These are phyloP conservation scores for Pseudochirops corinnae DNA, from an alignment of 2,797 vertebrate species.

Conservation along the genomic window DNA sequence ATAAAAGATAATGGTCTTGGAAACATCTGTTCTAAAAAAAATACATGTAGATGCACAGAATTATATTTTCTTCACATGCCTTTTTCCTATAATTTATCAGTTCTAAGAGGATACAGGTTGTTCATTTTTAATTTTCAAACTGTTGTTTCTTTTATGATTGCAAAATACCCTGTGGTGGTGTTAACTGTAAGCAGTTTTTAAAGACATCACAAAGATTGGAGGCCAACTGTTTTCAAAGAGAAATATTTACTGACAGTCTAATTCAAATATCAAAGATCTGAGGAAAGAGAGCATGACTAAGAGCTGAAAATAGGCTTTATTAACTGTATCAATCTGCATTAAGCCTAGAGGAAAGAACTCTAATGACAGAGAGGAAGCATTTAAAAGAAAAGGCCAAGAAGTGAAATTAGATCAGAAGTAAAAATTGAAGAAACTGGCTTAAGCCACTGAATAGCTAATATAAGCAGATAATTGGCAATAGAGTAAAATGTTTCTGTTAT, in stretches of 20 bases:
- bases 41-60: not conserved
- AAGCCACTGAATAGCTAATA: slow-evolving; percentile 49
- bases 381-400: slow-evolving; percentile 64
- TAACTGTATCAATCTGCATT: slow-evolving; percentile 47
- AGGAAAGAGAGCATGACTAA: slow-evolving; percentile 44
- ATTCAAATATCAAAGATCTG: slow-evolving; percentile 56
- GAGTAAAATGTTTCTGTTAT: slow-evolving; percentile 4
- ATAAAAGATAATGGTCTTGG: slow-evolving; percentile 3
- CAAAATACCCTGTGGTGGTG: slow-evolving; percentile 68
- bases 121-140: slow-evolving; percentile 72
- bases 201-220: slow-evolving; percentile 64
- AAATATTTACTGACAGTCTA: slow-evolving; percentile 61
- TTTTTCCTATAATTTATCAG: slow-evolving; percentile 10
- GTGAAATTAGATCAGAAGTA: slow-evolving; percentile 38
- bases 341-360: slow-evolving; percentile 29
- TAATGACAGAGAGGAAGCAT: slow-evolving; percentile 49
- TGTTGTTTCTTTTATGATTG: slow-evolving; percentile 69
- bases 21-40: slow-evolving; percentile 13
- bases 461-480: slow-evolving; percentile 21
- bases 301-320: slow-evolving; percentile 58
- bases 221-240: slow-evolving; percentile 73
- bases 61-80: not conserved
- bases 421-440: slow-evolving; percentile 51
- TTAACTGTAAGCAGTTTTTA: slow-evolving; percentile 72
- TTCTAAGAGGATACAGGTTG: slow-evolving; percentile 30